Percentiles rank a stretch among this genome's conserved stretches.
Evolutionary conservation across 1,140 invertebrate genomes (phyloP).

Genomic region (Ceratosolen fusciceps): DNA sequence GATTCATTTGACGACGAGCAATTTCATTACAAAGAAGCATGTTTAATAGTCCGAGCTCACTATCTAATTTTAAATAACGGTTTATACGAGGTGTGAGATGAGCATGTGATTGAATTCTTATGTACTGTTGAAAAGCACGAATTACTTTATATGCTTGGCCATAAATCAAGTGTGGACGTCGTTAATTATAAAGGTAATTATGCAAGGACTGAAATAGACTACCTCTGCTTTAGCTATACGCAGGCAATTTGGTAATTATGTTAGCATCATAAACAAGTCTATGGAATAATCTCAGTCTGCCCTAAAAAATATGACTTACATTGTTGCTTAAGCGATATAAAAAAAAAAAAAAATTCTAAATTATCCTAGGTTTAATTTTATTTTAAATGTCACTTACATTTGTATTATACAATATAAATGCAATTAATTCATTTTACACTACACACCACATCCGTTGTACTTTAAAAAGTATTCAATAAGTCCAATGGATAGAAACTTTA

Average conservation of each 20-base stretch:
- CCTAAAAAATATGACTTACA: slow-evolving; percentile 13
- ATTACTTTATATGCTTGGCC: slow-evolving; percentile 27
- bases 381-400: no score
- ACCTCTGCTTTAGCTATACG: slow-evolving; percentile 11
- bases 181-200: slow-evolving; percentile 50
- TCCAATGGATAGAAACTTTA: no score
- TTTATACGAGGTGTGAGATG: background rate
- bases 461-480: no score
- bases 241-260: slow-evolving; percentile 47
- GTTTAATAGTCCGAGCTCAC: background rate
- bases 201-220: slow-evolving; percentile 30
- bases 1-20: background rate
- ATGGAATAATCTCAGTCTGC: slow-evolving; percentile 33
- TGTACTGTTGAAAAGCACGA: background rate
- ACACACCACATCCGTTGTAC: no score
- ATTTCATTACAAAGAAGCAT: background rate
- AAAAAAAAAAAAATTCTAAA: no score
- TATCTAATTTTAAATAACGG: background rate
- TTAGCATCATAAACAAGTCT: slow-evolving; percentile 19
- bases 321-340: no score
- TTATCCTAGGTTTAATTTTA: no score
- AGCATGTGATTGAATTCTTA: slow-evolving; percentile 4
- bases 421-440: no score
- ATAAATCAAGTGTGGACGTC: slow-evolving; percentile 39
- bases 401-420: no score